Evolutionary conservation across 2,888 invertebrate genomes (phyloP), one percentile per base, ranked within the genome.

Genomic region (Minunthozetes semirufus): DNA sequence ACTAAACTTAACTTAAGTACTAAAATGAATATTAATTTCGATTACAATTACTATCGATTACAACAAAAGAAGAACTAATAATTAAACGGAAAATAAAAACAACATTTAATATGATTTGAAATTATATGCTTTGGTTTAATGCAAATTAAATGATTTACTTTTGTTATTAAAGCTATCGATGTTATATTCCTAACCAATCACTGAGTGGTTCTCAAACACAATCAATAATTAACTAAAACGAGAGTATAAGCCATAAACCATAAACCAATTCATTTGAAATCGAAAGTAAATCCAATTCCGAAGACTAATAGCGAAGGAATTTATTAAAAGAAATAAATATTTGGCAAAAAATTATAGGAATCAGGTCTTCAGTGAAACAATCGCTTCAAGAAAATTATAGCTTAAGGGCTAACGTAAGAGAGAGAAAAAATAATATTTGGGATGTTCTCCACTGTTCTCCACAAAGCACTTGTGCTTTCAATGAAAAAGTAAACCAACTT

Each of bases 121-220:
- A 56, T 56, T 56, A 56, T 56, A 22, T 25, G 56, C 50, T 50
- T n/a, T 50, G 1, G n/a, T n/a, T 19, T 11, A 19, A 50, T 50
- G 17, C 50, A 19, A 22, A 56, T 25, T 6, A 56, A 25, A 19
- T 22, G 56, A 56, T 56, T 56, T 56, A 56, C 56, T 56, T 56
- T 56, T 56, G 17, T 56, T 56, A 56, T 56, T 56, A 56, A 56
- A 22, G 56, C 56, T 56, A 56, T 56, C 56, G 22, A 25, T 56
- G 56, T 56, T 56, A 25, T 42, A 42, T n/a, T 50, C n/a, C 13
- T 9, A 48, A 17, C 8, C n/a, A 50, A 50, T 50, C 5, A 50
- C 8, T 50, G 5, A n/a, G 5, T 50, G 50, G n/a, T 50, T 50
- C 3, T 19, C 5, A 19, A 19, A 50, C 50, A 50, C 50, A 50